phyloP scores from a whole-genome alignment of 2,888 invertebrate genomes.

The Sinhomidia bicolor region DNA sequence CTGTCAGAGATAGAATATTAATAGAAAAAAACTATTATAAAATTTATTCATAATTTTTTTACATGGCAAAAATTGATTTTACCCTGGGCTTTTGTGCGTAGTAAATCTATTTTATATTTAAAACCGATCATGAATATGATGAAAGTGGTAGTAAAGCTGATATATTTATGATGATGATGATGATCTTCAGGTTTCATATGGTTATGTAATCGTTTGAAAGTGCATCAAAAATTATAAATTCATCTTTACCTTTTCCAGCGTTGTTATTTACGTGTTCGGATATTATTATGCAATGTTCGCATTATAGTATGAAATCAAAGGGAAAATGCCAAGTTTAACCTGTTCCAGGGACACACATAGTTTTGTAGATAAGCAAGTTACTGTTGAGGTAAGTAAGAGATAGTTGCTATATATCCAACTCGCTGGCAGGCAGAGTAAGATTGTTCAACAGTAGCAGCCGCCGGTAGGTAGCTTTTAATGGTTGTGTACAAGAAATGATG shows the following conservation, averaged over 20 bases:
- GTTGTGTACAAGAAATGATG: not conserved
- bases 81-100: not conserved
- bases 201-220: not conserved
- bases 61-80: constrained; percentile 13
- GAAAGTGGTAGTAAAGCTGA: too few species aligned
- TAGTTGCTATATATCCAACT: not conserved
- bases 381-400: not conserved
- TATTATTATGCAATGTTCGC: too few species aligned
- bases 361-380: constrained; percentile 12
- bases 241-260: not conserved
- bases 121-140: constrained; percentile 11
- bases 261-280: not conserved
- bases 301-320: too few species aligned
- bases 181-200: not conserved
- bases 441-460: not conserved
- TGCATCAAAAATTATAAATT: not conserved
- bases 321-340: not conserved
- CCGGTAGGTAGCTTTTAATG: not conserved
- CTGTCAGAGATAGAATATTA: constrained; percentile 50
- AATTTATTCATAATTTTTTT: constrained; percentile 28
- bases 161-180: too few species aligned
- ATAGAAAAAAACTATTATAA: constrained; percentile 9
- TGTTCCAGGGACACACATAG: not conserved
- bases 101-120: constrained; percentile 29
- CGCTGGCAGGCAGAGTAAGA: not conserved